Percentiles rank a stretch among this genome's conserved stretches.
phyloP scores from a whole-genome alignment of 2,113 vertebrate genomes.

The Speoplatyrhinus poulsoni region DNA sequence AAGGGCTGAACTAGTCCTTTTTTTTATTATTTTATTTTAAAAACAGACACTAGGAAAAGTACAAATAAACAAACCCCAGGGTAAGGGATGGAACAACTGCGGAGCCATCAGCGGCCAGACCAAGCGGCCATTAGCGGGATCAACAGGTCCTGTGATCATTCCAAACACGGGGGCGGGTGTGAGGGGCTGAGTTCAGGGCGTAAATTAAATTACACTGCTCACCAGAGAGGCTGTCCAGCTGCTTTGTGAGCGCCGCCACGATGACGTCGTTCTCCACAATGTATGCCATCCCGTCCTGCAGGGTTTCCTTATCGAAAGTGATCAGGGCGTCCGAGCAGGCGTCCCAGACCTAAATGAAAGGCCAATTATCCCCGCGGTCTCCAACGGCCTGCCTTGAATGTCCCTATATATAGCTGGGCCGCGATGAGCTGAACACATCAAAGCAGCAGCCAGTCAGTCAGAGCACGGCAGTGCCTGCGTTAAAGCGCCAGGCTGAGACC shows the following conservation, averaged over 20 bases:
- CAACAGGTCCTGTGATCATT: slow-evolving; percentile 15
- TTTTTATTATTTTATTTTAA: slow-evolving; percentile 20
- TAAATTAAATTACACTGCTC: slow-evolving; percentile 41
- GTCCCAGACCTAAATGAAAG: slow-evolving; percentile 93
- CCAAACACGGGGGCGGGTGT: slow-evolving; percentile 9
- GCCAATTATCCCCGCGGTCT: slow-evolving; percentile 63
- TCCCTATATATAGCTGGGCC: slow-evolving; percentile 62
- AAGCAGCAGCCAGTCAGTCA: slow-evolving; percentile 45
- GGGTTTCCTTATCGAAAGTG: slow-evolving; percentile 91
- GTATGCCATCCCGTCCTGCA: slow-evolving; percentile 92
- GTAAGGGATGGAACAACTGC: slow-evolving; percentile 63
- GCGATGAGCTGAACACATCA: slow-evolving; percentile 71
- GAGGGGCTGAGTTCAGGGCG: slow-evolving; percentile 19
- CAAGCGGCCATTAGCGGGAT: slow-evolving; percentile 40
- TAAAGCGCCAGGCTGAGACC: slow-evolving; percentile 31
- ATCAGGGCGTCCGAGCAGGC: slow-evolving; percentile 97
- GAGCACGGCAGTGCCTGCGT: slow-evolving; percentile 38
- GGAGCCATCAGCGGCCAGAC: slow-evolving; percentile 55
- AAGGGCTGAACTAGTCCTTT: slow-evolving; percentile 52
- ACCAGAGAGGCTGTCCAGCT: slow-evolving; percentile 88
- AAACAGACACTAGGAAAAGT: slow-evolving; percentile 47
- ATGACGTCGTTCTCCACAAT: slow-evolving; percentile 94
- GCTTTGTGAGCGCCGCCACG: slow-evolving; percentile 88
- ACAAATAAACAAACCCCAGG: slow-evolving; percentile 66
- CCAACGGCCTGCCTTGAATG: slow-evolving; percentile 56